Conservation (phyloP, 2,113 vertebrate species). For the Oostethus manadensis region DNA sequence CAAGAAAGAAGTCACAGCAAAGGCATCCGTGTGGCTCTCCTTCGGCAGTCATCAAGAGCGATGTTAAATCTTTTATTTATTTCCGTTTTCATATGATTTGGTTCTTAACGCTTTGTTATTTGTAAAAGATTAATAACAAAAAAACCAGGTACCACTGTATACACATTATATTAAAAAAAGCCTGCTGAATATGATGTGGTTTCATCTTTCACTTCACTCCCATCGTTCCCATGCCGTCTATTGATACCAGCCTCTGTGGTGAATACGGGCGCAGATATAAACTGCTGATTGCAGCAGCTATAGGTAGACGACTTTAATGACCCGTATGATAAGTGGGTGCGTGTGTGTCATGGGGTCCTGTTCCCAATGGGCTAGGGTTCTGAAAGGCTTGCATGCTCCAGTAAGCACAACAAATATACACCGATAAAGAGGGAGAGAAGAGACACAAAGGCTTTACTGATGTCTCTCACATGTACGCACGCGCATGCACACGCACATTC, state of each 20-base stretch:
- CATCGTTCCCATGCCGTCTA: constrained; percentile 52
- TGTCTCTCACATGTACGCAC: constrained; percentile 33
- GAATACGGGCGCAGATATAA: constrained; percentile 63
- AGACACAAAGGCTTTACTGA: constrained; percentile 61
- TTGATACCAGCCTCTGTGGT: constrained; percentile 31
- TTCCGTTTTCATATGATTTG: too few relatives aligned
- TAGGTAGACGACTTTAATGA: constrained; percentile 74
- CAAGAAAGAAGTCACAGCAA: too few relatives aligned
- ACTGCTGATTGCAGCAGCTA: constrained; percentile 63
- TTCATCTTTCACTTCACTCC: constrained; percentile 15
- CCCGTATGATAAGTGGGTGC: constrained; percentile 64
- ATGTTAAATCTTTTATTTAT: too few relatives aligned
- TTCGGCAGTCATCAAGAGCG: too few relatives aligned
- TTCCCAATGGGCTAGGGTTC: constrained; percentile 68
- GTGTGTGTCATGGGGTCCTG: constrained; percentile 48
- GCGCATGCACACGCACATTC: constrained; percentile 26
- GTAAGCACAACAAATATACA: constrained; percentile 72
- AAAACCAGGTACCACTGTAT: too few relatives aligned
- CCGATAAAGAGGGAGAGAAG: constrained; percentile 70
- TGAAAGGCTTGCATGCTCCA: constrained; percentile 74
- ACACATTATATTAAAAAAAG: background rate
- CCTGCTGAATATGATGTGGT: constrained; percentile 6
- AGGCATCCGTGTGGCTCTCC: too few relatives aligned
- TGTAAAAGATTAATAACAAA: too few relatives aligned
- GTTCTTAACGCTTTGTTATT: too few relatives aligned